Evolutionary conservation across 1,140 invertebrate species (phyloP), one percentile per base, ranked within the genome.

Genomic region (Drosophila virilis): DNA sequence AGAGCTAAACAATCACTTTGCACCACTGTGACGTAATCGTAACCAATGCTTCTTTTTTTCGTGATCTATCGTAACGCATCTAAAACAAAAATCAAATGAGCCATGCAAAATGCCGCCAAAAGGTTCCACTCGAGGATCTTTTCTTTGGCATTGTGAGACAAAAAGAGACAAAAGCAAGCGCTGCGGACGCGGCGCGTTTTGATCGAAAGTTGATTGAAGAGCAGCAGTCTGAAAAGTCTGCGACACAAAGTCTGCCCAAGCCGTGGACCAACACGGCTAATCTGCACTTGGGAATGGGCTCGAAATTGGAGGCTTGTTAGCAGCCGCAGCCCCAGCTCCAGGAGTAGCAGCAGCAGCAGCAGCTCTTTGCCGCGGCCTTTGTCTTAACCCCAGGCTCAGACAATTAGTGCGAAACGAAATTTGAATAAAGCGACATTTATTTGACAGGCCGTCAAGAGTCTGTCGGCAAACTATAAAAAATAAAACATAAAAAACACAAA

Each of bases 341-440:
- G 17, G 22, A 50, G 17, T 8, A 15, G 8, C 51, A 15, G 51
- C 51, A 52, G 32, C 50, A 8, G 13, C 51, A 38, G 45, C 57
- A 38, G 37, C 58, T 54, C 51, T 43, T 60, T 59, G 61, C 59
- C 55, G 61, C 59, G 61, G 59, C 77, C 66, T 80, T 80, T 80
- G 77, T 80, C 77, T 81, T 81, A 77, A 43, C 48, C 42, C 15
- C 12, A 9, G 22, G 8, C 37, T 15, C 51, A 83, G 83, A 88
- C 83, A 88, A 88, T 88, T 88, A 88, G 83, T 88, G 83, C 78
- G 84, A 79, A 88, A 77, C 66, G 88, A 88, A 90, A 91, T 90
- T 90, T 90, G 86, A 90, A 91, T 90, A 91, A 88, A 90, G 86
- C 88, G 86, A 90, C 86, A 90, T 90, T 90, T 90, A 90, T 91